Base-by-base conservation (phyloP, 2,888 invertebrate genomes). In the Sepiola atlantica region DNA sequence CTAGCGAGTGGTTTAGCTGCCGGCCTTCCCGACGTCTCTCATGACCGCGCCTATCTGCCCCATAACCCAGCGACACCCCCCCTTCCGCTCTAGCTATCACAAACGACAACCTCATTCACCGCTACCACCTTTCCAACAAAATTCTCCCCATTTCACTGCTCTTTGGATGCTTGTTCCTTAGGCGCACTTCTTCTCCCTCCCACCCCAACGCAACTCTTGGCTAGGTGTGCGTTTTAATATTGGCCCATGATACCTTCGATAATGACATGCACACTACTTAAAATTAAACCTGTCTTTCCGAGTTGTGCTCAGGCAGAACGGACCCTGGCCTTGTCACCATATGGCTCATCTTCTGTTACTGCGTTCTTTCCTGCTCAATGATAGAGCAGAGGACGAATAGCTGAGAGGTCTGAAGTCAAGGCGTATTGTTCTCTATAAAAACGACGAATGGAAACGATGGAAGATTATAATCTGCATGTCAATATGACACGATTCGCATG, bases 21-120 rank as follows among this genome's bases (percentile, higher is more conserved):
- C 77, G 77, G 77, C n/a, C 77, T 77, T 77, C 77, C 16, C 77
- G 77, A 77, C 77, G 77, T 12, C n/a, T 77, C n/a, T n/a, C 77
- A n/a, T 77, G 14, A n/a, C n/a, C 77, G 77, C 77, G 77, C n/a
- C 77, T 77, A 77, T 32, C 77, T n/a, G n/a, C 77, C n/a, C 77
- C 45, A 8, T 77, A n/a, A n/a, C 77, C 77, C 77, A n/a, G 10
- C 45, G 45, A 4, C 45, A 8, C 21, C 21, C n/a, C 77, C n/a
- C 21, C 77, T 77, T 32, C 77, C 77, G n/a, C 77, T 77, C 28
- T n/a, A n/a, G 77, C 77, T 77, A 77, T 77, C 77, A n/a, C 77
- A 77, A 77, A 77, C 77, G 77, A 77, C 77, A 77, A n/a, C 77
- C 77, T 77, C 77, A 77, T 77, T 77, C 77, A 77, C 77, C 77